Percentiles rank a stretch among this genome's conserved stretches.
phyloP scores from a whole-genome alignment of 2,797 vertebrate genomes.

The Phrynocephalus guinanensis region DNA sequence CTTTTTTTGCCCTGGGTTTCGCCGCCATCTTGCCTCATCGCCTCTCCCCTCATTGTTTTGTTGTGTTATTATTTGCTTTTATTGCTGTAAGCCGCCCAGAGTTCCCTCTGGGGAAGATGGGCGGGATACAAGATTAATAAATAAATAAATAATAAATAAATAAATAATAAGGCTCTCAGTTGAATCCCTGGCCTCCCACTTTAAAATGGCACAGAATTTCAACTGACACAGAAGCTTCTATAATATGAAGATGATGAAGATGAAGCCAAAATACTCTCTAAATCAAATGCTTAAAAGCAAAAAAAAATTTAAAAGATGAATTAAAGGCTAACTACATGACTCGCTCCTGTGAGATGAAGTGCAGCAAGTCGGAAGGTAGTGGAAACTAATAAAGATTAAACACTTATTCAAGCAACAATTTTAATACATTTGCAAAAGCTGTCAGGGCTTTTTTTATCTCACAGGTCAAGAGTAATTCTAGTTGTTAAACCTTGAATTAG shows the following conservation, averaged over 20 bases:
- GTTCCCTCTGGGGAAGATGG: too few species aligned
- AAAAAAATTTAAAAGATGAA: background rate
- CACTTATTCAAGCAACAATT: background rate
- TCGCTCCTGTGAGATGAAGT: background rate
- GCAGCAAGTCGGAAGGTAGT: background rate
- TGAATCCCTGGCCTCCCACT: background rate
- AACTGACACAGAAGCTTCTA: background rate
- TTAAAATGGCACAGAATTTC: background rate
- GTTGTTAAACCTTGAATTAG: background rate
- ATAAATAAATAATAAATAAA: too few species aligned
- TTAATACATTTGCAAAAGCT: conserved; percentile 19
- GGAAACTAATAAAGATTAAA: conserved; percentile 12
- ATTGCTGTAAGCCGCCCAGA: too few species aligned
- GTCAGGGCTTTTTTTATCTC: background rate
- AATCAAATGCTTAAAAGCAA: background rate
- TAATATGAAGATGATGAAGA: background rate
- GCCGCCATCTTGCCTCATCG: too few species aligned
- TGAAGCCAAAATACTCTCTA: background rate
- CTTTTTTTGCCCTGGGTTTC: too few species aligned
- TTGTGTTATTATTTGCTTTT: too few species aligned
- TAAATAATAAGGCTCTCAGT: too few species aligned
- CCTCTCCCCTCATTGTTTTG: too few species aligned
- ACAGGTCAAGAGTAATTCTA: background rate
- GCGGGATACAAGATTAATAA: too few species aligned
- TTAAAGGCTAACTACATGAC: background rate